Base-by-base conservation (phyloP, 2,888 invertebrate genomes). In the Pyrgus malvae region DNA sequence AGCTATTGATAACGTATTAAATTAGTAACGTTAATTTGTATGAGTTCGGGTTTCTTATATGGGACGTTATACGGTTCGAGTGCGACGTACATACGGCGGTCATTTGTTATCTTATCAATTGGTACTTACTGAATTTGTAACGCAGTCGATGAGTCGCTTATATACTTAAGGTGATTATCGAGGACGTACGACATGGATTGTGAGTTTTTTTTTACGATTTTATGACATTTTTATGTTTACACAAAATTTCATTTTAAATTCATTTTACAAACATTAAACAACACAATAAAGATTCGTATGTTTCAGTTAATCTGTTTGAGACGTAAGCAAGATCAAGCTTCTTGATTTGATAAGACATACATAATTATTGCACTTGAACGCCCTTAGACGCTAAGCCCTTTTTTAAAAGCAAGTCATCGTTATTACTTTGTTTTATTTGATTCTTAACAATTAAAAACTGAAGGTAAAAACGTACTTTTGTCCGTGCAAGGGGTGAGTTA, bases 51-150 rank as follows among this genome's bases (percentile, higher is more conserved):
- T 21, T 35, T 16, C 8, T 3, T 53, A 67, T 64, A 66, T 64
- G 69, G 67, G 65, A 61, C 63, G 46, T 38, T 44, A 35, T 29
- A 8, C 38, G 56, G 67, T 63, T 64, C 67, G 65, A 69, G 67
- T 66, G 17, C 38, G 7, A 21, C 11, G 11, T 21, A 6, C 23
- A 8, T 29, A 29, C 45, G 37, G 45, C 53, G 51, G 37, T 29
- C 38, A 29, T 31, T 44, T n/a, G 54, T 73, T 78, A 80, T 80
- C 81, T 81, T 81, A 81, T 81, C 81, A 67, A 61, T 69, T 67
- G 70, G 60, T 68, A 75, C 69, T 63, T 60, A 68, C 70, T 69
- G 69, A 69, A 64, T 68, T 66, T 64, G 73, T 75, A 40, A 19
- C 35, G 25, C 23, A 7, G 40, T 51, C 51, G 44, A 19, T 45